Base-by-base conservation (phyloP, 2,888 invertebrate genomes). In the Drosophila longiperda region DNA sequence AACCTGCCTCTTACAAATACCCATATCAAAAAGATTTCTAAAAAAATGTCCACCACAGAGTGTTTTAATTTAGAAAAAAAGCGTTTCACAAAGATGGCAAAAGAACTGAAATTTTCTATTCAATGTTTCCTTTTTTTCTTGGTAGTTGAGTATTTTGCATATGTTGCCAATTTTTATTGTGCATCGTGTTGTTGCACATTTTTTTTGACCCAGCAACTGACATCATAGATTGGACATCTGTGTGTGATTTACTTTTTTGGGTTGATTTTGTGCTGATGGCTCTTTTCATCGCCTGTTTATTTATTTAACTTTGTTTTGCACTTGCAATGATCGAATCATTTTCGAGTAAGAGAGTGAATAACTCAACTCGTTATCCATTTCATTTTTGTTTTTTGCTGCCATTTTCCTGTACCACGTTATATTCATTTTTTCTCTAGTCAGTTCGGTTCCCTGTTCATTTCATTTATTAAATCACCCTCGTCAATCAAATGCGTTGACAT, bases 401-500 rank as follows among this genome's bases (percentile, higher is more conserved):
- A 29, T 8, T 7, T 55, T 7, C n/a, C 12, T 20, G n/a, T 29
- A 17, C 4, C 23, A 8, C 23, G 15, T 23, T 23, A 15, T 8
- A 23, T 45, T 23, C 15, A 15, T 45, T 45, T 45, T 45, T 45
- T 23, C 9, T 3, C 23, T 8, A 15, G 49, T 11, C 17, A 49
- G 49, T 49, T 36, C 49, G n/a, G 45, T 36, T 64, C 32, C 9
- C 60, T 17, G 57, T 75, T 72, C 75, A 67, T 73, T 82, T 80
- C 68, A 67, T 74, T 78, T 89, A 86, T 86, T 89, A 86, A 90
- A 78, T 86, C 80, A 87, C 89, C 90, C 90, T 87, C 90, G 90
- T 87, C 87, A 87, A 90, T 90, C 90, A 85, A 83, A 76, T 81
- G 73, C 71, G 89, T 87, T 88, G 90, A 90, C 88, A 86, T 85